Conservation (phyloP, 23 tunicate genomes). For the Phallusia fumigata region DNA sequence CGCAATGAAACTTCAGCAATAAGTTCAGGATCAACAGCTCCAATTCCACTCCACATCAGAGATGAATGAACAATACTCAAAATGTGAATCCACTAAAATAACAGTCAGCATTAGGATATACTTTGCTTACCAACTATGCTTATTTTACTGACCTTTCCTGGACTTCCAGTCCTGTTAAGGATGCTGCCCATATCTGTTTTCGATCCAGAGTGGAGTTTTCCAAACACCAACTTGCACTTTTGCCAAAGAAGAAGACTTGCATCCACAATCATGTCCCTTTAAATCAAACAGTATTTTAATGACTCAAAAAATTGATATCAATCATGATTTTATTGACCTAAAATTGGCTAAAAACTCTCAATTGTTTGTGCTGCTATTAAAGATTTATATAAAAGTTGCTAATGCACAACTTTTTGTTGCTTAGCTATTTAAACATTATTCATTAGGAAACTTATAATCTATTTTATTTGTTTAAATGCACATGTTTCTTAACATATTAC, state of each 20-base stretch:
- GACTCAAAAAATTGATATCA: too few species aligned
- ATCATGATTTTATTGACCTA: too few species aligned
- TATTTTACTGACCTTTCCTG: constrained; percentile 36
- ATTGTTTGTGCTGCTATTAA: too few species aligned
- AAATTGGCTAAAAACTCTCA: too few species aligned
- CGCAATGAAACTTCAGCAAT: constrained; percentile 67
- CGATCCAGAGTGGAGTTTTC: constrained; percentile 27
- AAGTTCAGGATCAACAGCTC: constrained; percentile 64
- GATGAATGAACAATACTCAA: constrained; percentile 66
- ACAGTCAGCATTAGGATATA: background rate
- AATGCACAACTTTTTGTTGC: too few species aligned
- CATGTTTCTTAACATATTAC: too few species aligned
- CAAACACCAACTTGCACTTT: constrained; percentile 59
- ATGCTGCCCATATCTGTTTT: constrained; percentile 36
- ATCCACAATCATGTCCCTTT: constrained; percentile 90
- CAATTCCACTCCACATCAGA: constrained; percentile 65
- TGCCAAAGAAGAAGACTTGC: constrained; percentile 75
- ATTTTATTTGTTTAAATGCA: too few species aligned
- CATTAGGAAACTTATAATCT: too few species aligned
- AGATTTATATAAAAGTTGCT: too few species aligned
- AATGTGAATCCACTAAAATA: constrained; percentile 75
- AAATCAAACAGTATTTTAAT: background rate
- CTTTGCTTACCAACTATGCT: background rate
- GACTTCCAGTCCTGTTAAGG: constrained; percentile 47
- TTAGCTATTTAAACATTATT: too few species aligned